A percentile compares a stretch with the other conserved stretches of the same genome.
Evolutionary conservation across 2,113 vertebrate species (phyloP).

Genomic region (Muntiacus reevesi): DNA sequence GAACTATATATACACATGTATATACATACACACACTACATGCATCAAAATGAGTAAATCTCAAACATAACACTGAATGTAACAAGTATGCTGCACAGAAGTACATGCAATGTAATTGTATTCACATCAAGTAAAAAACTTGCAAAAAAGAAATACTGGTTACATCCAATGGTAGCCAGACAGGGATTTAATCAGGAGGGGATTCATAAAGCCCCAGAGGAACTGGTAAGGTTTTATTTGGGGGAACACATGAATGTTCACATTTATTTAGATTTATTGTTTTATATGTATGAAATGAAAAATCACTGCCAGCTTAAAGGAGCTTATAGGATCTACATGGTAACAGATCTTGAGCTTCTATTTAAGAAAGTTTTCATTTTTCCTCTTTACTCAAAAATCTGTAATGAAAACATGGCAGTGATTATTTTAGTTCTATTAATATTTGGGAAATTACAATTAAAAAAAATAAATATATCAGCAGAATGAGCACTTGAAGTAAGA

Average conservation of each 20-base stretch:
- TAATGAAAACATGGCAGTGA: background rate
- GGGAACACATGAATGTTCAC: background rate
- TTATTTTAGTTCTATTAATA: constrained; percentile 3
- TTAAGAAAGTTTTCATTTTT: background rate
- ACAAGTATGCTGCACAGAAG: background rate
- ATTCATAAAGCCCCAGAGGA: background rate
- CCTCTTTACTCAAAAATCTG: constrained; percentile 1
- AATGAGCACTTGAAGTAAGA: background rate
- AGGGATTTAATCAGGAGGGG: background rate
- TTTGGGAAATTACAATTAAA: background rate
- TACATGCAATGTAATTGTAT: background rate
- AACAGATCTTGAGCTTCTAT: background rate
- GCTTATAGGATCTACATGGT: background rate
- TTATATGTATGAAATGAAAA: background rate
- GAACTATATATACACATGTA: background rate
- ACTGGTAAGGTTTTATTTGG: background rate
- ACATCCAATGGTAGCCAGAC: background rate
- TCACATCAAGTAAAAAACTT: background rate
- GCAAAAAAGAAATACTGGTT: background rate
- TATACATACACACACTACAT: background rate
- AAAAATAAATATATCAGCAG: background rate
- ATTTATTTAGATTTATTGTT: background rate
- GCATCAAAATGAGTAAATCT: background rate
- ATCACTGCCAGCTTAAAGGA: background rate
- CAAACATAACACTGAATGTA: background rate